A percentile compares a stretch with the other conserved stretches of the same genome.
Evolutionary conservation across 1,140 invertebrate genomes (phyloP).

Genomic region (Dinothrombium tinctorium): DNA sequence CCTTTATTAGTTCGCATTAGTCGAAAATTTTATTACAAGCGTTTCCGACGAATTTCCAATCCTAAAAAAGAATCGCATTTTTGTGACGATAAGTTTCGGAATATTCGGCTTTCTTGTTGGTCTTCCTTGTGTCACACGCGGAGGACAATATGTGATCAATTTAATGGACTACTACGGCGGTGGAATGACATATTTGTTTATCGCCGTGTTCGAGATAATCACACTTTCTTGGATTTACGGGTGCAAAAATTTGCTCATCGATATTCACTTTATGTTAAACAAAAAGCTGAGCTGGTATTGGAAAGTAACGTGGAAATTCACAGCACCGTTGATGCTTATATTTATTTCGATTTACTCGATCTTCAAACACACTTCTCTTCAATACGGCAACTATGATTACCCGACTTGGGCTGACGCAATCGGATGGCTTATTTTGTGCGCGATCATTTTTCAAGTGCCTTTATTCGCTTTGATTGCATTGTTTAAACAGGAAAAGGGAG

Average conservation of each 20-base stretch:
- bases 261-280: conserved; percentile 25
- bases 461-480: too few relatives aligned
- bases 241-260: conserved; percentile 10
- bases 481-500: too few relatives aligned
- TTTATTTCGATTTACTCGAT: conserved; percentile 16
- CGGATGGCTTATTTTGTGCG: conserved; percentile 21
- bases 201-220: conserved; percentile 21
- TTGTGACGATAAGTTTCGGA: conserved; percentile 40
- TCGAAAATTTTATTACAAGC: conserved; percentile 56
- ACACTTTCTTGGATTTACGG: conserved; percentile 25
- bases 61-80: conserved; percentile 40
- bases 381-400: conserved; percentile 17
- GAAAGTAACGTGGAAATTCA: conserved; percentile 20
- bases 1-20: conserved; percentile 40
- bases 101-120: conserved; percentile 45
- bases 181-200: conserved; percentile 18
- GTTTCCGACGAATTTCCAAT: conserved; percentile 47
- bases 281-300: conserved; percentile 19
- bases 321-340: conserved; percentile 18
- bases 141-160: conserved; percentile 21
- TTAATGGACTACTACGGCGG: conserved; percentile 22
- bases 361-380: conserved; percentile 12
- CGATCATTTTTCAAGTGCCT: conserved; percentile 18
- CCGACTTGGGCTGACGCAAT: conserved; percentile 22
- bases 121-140: conserved; percentile 22